A percentile compares a stretch with the other conserved stretches of the same genome.
Evolutionary conservation across 2,113 vertebrate species (phyloP).

Genomic region (Anseranas semipalmata): DNA sequence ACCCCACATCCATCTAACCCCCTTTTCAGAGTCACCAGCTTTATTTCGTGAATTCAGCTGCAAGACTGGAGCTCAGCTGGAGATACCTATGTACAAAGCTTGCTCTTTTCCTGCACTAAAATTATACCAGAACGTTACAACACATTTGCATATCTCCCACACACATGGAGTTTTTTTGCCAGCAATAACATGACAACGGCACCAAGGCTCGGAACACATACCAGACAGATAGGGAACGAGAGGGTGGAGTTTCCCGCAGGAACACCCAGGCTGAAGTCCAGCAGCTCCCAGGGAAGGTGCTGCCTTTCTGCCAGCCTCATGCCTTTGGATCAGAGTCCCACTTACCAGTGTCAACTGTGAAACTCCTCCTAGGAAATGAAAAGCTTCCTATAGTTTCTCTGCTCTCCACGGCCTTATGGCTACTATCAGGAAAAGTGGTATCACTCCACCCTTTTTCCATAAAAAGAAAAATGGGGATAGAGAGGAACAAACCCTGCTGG

Average conservation of each 20-base stretch:
- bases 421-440: neutral
- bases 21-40: neutral
- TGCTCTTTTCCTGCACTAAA: constrained; percentile 53
- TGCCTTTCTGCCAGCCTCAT: neutral
- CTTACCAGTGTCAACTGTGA: neutral
- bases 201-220: neutral
- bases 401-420: neutral
- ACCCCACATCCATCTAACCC: neutral
- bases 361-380: constrained; percentile 28
- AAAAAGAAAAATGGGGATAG: neutral
- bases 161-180: neutral
- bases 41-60: neutral
- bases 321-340: neutral
- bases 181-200: neutral
- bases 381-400: constrained; percentile 30
- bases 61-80: neutral
- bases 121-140: constrained; percentile 34
- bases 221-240: neutral
- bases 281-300: neutral
- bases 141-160: constrained; percentile 54
- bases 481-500: too few relatives aligned
- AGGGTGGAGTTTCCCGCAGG: constrained; percentile 26
- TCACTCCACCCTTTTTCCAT: neutral
- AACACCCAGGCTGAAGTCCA: constrained; percentile 39
- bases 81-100: neutral